These are phyloP conservation scores for Phalanger gymnotis DNA, from an alignment of 2,797 vertebrate genomes.

Conservation along the genomic window DNA sequence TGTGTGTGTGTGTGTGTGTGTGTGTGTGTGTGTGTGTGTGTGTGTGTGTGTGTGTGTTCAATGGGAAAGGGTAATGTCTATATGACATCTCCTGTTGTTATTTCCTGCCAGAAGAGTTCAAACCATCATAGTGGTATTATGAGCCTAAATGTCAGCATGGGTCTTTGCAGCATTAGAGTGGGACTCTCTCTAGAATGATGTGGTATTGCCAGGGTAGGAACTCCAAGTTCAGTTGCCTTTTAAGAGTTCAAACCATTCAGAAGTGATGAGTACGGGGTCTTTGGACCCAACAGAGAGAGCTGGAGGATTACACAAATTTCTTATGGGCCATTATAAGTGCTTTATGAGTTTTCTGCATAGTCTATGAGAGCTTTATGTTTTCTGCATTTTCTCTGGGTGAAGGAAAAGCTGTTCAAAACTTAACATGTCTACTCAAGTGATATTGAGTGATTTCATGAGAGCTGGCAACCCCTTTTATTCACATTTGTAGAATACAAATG, in stretches of 20 bases:
- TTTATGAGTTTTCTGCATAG: neutral
- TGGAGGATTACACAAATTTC: neutral
- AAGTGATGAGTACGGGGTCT: neutral
- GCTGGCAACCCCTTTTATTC: neutral
- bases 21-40: neutral
- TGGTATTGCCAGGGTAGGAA: neutral
- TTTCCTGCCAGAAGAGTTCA: neutral
- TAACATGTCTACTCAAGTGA: neutral
- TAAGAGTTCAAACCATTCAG: neutral
- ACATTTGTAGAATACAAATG: neutral
- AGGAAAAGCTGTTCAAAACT: neutral
- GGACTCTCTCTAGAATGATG: neutral
- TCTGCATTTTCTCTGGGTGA: neutral
- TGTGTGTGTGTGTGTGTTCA: neutral
- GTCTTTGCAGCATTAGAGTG: neutral
- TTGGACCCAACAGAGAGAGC: neutral
- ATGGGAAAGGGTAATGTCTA: neutral
- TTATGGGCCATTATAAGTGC: neutral
- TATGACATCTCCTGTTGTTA: neutral
- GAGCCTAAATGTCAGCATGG: neutral
- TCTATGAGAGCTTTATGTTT: neutral
- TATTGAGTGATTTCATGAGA: neutral
- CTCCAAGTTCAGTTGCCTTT: neutral
- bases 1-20: neutral
- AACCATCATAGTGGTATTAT: neutral